phyloP scores from a whole-genome alignment of 2,888 invertebrate species.

The Oscheius sp. region DNA sequence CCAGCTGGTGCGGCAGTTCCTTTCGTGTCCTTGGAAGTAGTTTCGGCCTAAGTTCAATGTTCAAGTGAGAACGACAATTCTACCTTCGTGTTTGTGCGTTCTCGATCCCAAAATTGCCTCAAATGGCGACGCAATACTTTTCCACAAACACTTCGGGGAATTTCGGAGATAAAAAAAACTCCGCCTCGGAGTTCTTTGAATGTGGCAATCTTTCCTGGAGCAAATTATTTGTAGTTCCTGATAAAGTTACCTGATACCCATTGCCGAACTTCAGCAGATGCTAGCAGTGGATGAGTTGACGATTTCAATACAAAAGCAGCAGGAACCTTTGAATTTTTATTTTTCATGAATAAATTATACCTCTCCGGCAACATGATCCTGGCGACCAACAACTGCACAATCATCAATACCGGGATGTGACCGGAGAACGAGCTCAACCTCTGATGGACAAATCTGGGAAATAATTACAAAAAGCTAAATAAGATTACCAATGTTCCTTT shows the following conservation, averaged over 20 bases:
- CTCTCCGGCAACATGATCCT: conserved; percentile 65
- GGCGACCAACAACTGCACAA: conserved; percentile 66
- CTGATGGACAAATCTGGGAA: conserved; percentile 63
- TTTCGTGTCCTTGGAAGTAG: conserved; percentile 35
- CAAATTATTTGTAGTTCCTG: not conserved
- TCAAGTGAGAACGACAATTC: too few species aligned
- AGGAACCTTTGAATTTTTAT: conserved; percentile 46
- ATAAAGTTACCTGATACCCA: conserved; percentile 56
- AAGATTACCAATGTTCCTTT: conserved; percentile 58
- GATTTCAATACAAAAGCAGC: conserved; percentile 66
- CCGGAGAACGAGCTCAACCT: conserved; percentile 62
- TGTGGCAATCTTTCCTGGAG: conserved; percentile 63
- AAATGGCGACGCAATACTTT: conserved; percentile 59
- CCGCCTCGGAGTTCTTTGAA: conserved; percentile 68
- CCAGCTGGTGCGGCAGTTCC: conserved; percentile 26
- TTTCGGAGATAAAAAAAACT: conserved; percentile 68
- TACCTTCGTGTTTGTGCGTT: conserved; percentile 56
- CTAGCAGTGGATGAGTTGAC: conserved; percentile 49
- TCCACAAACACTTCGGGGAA: conserved; percentile 64
- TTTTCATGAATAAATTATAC: conserved; percentile 23
- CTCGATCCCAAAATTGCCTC: conserved; percentile 64
- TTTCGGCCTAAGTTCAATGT: conserved; percentile 39
- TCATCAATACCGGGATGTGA: conserved; percentile 66
- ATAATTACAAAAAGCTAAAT: not conserved
- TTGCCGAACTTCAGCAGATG: conserved; percentile 64